Evolutionary conservation across 2,797 vertebrate genomes (phyloP).

Genomic region (Dendrocincla fuliginosa): DNA sequence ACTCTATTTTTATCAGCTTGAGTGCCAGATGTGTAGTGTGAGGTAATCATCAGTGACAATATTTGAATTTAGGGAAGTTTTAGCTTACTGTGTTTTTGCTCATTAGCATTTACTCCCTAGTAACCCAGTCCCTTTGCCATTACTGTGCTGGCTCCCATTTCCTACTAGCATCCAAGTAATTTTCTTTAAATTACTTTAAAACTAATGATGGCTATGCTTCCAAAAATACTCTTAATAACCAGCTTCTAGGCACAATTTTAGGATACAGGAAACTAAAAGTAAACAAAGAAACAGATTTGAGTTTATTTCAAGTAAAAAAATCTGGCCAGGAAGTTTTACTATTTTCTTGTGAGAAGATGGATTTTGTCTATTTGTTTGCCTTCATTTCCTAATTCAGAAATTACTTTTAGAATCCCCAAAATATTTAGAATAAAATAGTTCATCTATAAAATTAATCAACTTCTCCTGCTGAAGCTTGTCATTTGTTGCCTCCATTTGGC

Average conservation of each 20-base stretch:
- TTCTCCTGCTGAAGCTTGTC: not conserved
- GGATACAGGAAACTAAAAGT: not conserved
- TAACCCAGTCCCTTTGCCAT: not conserved
- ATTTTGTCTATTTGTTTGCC: not conserved
- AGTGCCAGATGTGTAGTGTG: not conserved
- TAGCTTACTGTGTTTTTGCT: not conserved
- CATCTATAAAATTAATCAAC: not conserved
- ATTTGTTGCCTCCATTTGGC: not conserved
- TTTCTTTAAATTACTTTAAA: constrained; percentile 11
- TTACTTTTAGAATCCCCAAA: not conserved
- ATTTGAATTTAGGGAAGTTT: not conserved
- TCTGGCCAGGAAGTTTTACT: not conserved
- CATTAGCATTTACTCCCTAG: not conserved
- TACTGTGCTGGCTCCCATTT: not conserved
- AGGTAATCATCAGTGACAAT: not conserved
- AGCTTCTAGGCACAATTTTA: not conserved
- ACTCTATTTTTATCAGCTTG: constrained; percentile 50
- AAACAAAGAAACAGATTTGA: not conserved
- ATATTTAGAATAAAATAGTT: not conserved
- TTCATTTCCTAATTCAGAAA: not conserved
- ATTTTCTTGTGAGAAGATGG: not conserved
- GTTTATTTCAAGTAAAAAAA: not conserved
- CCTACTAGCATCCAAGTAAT: not conserved
- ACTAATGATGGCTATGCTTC: not conserved
- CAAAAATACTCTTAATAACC: constrained; percentile 14